These are phyloP conservation scores for Thamnaconus septentrionalis DNA, from an alignment of 2,113 vertebrate species.

Conservation along the genomic window DNA sequence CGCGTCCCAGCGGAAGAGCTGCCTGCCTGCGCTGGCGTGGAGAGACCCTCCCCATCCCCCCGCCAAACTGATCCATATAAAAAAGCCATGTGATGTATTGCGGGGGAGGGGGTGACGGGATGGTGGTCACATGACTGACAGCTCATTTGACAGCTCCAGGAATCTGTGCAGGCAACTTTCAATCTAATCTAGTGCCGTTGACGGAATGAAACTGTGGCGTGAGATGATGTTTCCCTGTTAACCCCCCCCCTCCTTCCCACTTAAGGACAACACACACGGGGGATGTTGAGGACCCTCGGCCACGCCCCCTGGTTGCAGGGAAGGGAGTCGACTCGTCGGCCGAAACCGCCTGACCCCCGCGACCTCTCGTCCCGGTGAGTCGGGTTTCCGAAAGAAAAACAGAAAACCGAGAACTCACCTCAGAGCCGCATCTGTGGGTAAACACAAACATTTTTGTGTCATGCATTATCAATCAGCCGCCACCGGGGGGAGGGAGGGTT, in stretches of 20 bases:
- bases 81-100: conserved; percentile 76
- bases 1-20: conserved; percentile 44
- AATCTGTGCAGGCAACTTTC: conserved; percentile 75
- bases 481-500: conserved; percentile 35
- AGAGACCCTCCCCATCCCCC: conserved; percentile 54
- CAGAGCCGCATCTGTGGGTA: conserved; percentile 53
- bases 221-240: conserved; percentile 69
- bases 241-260: conserved; percentile 4
- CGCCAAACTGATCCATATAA: conserved; percentile 66
- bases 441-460: conserved; percentile 60
- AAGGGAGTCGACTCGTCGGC: conserved; percentile 23
- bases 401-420: conserved; percentile 40
- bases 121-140: conserved; percentile 70
- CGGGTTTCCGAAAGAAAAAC: conserved; percentile 41
- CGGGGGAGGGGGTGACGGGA: conserved; percentile 53
- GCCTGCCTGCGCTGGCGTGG: conserved; percentile 51
- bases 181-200: conserved; percentile 73
- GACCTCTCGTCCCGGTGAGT: conserved; percentile 32
- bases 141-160: conserved; percentile 77
- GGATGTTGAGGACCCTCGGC: conserved; percentile 53
- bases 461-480: conserved; percentile 67
- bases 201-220: conserved; percentile 66
- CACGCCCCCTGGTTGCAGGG: background rate
- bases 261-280: conserved; percentile 43
- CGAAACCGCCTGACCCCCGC: conserved; percentile 25